These are phyloP conservation scores for Sweltsa coloradensis DNA, from an alignment of 1,140 invertebrate species.

Conservation along the genomic window DNA sequence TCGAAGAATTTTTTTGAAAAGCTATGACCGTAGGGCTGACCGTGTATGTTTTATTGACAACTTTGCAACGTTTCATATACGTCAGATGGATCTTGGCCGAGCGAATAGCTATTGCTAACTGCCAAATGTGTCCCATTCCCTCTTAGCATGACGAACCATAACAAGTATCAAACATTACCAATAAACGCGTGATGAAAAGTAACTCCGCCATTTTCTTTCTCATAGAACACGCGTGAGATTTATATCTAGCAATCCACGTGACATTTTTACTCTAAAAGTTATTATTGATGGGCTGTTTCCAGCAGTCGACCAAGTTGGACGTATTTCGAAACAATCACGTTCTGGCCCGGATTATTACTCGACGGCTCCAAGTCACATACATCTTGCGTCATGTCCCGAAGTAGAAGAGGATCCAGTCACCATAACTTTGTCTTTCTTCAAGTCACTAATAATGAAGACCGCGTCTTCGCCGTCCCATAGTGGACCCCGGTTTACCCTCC, in stretches of 20 bases:
- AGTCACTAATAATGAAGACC: constrained; percentile 4
- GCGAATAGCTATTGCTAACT: too few relatives aligned
- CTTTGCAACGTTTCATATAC: too few relatives aligned
- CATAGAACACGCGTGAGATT: constrained; percentile 14
- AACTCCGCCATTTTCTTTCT: too few relatives aligned
- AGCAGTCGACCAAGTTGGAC: constrained; percentile 3
- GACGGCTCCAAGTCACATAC: constrained; percentile 1
- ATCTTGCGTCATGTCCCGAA: background rate
- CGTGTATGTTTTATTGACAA: too few relatives aligned
- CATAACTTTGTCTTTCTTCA: background rate
- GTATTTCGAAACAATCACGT: constrained; percentile 11
- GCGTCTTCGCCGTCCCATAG: too few relatives aligned
- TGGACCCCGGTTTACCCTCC: too few relatives aligned
- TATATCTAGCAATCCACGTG: constrained; percentile 13
- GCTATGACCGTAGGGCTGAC: too few relatives aligned
- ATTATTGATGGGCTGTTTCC: constrained; percentile 14
- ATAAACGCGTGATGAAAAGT: too few relatives aligned
- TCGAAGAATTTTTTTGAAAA: background rate
- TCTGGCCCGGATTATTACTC: constrained; percentile 7
- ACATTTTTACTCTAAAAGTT: constrained; percentile 16
- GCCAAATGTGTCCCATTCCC: too few relatives aligned
- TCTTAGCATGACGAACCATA: background rate
- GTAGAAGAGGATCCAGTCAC: background rate
- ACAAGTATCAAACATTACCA: too few relatives aligned
- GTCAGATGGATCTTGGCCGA: too few relatives aligned